Evolutionary conservation across 1,140 invertebrate species (phyloP).

Genomic region (Caerostris extrusa): DNA sequence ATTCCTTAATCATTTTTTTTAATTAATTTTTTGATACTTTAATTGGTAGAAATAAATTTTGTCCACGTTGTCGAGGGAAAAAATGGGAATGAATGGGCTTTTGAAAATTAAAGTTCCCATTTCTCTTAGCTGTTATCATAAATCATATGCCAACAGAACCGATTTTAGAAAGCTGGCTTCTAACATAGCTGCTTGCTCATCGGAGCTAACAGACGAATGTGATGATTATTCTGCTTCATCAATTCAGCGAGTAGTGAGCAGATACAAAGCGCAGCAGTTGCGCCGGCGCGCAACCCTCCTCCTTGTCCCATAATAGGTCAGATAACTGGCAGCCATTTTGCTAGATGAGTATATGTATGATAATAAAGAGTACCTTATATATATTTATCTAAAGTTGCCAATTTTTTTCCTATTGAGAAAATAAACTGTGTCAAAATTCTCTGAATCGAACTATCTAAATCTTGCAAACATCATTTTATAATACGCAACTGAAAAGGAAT

Average conservation of each 20-base stretch:
- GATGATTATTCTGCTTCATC: conserved; percentile 61
- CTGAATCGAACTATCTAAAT: background rate
- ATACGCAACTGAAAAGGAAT: background rate
- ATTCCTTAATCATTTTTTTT: too few species aligned
- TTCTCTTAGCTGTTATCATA: background rate
- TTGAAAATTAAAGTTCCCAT: background rate
- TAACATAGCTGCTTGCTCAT: background rate
- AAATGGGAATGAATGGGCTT: background rate
- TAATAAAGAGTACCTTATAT: conserved; percentile 68
- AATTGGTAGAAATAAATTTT: too few species aligned
- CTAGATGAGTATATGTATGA: conserved; percentile 75
- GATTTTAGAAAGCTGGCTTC: conserved; percentile 46
- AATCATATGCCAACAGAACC: conserved; percentile 9
- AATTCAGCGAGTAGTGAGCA: conserved; percentile 60
- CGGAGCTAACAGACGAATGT: background rate
- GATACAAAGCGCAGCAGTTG: conserved; percentile 64
- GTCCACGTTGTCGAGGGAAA: background rate
- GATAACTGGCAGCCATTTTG: conserved; percentile 78
- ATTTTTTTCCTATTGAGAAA: background rate
- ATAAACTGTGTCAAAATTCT: background rate
- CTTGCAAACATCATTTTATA: background rate
- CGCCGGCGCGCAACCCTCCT: conserved; percentile 74
- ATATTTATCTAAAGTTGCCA: conserved; percentile 23
- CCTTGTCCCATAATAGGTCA: conserved; percentile 77
- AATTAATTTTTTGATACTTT: too few species aligned